Evolutionary conservation across 30 jellyfish, hydroid and myxozoan species (phyloP), one percentile per base, ranked within the genome.

Genomic region (Hydractinia echinata): DNA sequence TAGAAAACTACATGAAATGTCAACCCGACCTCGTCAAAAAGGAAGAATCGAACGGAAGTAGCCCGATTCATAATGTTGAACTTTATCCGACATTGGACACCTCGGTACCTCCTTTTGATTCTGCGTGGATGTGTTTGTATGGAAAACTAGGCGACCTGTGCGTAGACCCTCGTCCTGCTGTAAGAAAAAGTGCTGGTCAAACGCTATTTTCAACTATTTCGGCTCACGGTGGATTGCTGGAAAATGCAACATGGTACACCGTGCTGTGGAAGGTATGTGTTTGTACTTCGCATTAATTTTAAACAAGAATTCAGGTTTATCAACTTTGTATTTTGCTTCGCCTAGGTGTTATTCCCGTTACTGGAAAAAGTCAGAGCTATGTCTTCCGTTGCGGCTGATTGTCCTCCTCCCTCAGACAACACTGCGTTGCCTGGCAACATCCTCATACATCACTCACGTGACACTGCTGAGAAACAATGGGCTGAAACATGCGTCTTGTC

Each of bases 151-250:
- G 97, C 5, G 97, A 91, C 62, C 94, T 91, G 81, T 91, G 97
- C 86, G 97, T 91, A 55, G 97, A 91, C 84, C 97, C 97, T 70
- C 87, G 97, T 69, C 97, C 97, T 6, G 97, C 97, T 54, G 97
- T 91, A 10, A 96, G 97, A 30, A 91, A 91, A 51, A 91, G 97
- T 76, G 97, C 97, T 76, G 97, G 97, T 51, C 97, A 91, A 72
- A 91, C 97, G 5, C 73, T 91, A 71, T 91, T 91, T 68, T 91
- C 97, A 15, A 91, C 97, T 19, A 85, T 91, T 66, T 87, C 91
- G 66, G 97, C 97, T 8, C 97, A 91, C 52, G 97, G 97, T 10
- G 96, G 97, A 20, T 77, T 91, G 79, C 89, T 91, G 14, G 96
- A 84, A 18, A 86, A 80, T 79, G 55, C 85, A 44, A 91, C 97